Conservation (phyloP, 92 coral and sea anemone species). For the Phenganax stokvisi region DNA sequence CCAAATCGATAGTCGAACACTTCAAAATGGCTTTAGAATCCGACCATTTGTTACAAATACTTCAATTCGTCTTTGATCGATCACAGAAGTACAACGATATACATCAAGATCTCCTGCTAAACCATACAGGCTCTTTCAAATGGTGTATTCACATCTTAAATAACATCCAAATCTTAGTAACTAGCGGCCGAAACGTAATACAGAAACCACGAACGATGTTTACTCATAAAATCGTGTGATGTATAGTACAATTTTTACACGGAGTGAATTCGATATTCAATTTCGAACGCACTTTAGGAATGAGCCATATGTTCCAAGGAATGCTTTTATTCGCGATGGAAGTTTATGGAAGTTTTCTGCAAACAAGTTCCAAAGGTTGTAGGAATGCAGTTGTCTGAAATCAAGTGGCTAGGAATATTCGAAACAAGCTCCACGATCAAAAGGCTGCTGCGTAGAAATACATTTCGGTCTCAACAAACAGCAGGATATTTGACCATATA, state of each 20-base stretch:
- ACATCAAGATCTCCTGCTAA: conserved; percentile 1
- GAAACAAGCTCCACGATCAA: conserved; percentile 14
- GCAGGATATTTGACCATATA: conserved; percentile 16
- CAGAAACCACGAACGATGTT: not conserved
- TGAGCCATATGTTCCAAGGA: not conserved
- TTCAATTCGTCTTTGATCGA: not conserved
- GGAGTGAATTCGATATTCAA: conserved; percentile 8
- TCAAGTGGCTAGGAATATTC: not conserved
- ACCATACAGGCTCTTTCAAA: conserved; percentile 3
- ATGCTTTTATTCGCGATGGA: not conserved
- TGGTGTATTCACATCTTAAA: not conserved
- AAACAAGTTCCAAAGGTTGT: not conserved
- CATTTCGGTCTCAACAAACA: not conserved
- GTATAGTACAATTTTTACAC: not conserved
- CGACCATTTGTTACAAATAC: not conserved
- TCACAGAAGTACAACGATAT: not conserved
- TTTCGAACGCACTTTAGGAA: not conserved
- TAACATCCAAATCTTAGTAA: not conserved
- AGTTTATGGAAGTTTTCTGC: not conserved
- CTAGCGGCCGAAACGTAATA: not conserved
- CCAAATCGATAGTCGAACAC: not conserved
- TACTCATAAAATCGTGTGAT: conserved; percentile 9
- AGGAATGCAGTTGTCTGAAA: not conserved
- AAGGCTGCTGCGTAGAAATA: not conserved
- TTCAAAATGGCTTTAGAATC: not conserved